These are phyloP conservation scores for Morpho achilles DNA, from an alignment of 2,888 invertebrate species.

Conservation along the genomic window DNA sequence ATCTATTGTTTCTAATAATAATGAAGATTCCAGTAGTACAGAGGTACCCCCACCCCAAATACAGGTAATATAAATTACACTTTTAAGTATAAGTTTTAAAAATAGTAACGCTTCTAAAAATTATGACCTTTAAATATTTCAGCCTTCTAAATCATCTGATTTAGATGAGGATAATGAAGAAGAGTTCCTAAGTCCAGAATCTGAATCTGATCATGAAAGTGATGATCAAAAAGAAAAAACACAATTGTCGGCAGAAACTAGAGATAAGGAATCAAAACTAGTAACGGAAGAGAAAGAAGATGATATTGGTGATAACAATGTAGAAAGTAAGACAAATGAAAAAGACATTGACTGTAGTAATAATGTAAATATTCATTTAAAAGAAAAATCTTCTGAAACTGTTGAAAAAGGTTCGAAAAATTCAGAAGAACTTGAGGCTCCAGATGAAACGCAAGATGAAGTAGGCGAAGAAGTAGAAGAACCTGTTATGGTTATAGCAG, in stretches of 20 bases:
- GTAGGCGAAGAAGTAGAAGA: constrained; percentile 86
- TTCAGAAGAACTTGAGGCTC: constrained; percentile 18
- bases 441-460: constrained; percentile 29
- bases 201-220: constrained; percentile 63
- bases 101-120: too few species aligned
- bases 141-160: constrained; percentile 47
- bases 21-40: constrained; percentile 67
- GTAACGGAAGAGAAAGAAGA: constrained; percentile 20
- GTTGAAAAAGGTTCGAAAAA: constrained; percentile 24
- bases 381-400: constrained; percentile 32
- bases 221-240: constrained; percentile 38
- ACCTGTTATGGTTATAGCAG: constrained; percentile 84
- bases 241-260: constrained; percentile 22
- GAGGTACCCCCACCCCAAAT: constrained; percentile 38
- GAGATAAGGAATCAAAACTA: constrained; percentile 23
- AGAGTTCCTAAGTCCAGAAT: constrained; percentile 71
- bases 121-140: constrained; percentile 20
- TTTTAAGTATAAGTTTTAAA: too few species aligned
- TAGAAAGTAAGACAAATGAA: constrained; percentile 34
- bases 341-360: constrained; percentile 32
- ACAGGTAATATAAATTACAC: constrained; percentile 10
- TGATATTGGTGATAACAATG: constrained; percentile 20
- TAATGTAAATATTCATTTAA: constrained; percentile 17
- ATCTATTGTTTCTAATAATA: constrained; percentile 47
- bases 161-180: constrained; percentile 68